Conservation (phyloP, 1,140 invertebrate species). For the Sinella curviseta region DNA sequence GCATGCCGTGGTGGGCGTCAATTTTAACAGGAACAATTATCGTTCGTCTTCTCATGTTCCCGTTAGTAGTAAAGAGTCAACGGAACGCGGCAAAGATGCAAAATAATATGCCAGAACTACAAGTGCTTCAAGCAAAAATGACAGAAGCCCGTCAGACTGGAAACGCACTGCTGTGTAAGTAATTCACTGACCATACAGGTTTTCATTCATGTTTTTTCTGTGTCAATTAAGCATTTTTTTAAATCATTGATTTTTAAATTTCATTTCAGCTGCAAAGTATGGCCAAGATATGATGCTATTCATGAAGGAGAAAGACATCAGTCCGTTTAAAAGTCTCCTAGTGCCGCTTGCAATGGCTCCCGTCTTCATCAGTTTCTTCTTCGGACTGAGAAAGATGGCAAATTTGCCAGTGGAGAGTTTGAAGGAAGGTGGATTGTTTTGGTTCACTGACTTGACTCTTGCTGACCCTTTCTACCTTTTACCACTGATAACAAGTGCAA, state of each 20-base stretch:
- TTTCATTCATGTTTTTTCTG: not conserved
- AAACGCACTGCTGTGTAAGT: constrained; percentile 72
- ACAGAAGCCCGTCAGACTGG: constrained; percentile 76
- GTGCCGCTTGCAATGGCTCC: constrained; percentile 81
- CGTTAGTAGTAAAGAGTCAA: constrained; percentile 76
- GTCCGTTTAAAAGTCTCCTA: constrained; percentile 77
- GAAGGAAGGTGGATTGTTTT: constrained; percentile 81
- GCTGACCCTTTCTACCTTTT: constrained; percentile 86
- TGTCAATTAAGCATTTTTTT: not conserved
- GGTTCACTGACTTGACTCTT: constrained; percentile 90
- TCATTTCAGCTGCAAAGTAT: constrained; percentile 63
- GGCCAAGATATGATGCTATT: constrained; percentile 73
- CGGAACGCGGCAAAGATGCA: constrained; percentile 74
- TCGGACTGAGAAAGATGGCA: constrained; percentile 79
- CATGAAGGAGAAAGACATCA: constrained; percentile 78
- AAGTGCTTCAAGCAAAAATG: constrained; percentile 76
- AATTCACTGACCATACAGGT: not conserved
- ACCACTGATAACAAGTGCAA: constrained; percentile 79
- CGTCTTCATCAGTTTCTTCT: constrained; percentile 87
- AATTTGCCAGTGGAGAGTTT: constrained; percentile 84
- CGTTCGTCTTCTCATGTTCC: constrained; percentile 74
- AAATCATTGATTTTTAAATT: not conserved
- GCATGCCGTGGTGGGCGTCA: constrained; percentile 86
- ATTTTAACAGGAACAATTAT: constrained; percentile 76
- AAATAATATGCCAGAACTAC: constrained; percentile 78